Evolutionary conservation across 2,888 invertebrate genomes (phyloP).

Genomic region (Drosophila fulvimacula): DNA sequence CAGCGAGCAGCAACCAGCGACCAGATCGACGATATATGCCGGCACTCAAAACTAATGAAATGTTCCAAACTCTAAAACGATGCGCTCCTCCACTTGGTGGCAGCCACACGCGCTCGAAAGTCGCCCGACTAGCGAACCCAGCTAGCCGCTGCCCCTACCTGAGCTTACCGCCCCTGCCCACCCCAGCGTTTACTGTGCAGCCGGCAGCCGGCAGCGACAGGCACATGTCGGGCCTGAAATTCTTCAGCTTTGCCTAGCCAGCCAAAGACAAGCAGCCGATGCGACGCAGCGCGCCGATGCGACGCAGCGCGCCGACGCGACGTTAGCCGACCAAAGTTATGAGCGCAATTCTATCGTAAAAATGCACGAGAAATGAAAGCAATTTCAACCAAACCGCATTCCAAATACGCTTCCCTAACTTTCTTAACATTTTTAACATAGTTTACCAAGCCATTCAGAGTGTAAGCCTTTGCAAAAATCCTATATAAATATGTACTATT

Average conservation of each 20-base stretch:
- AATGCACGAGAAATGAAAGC: conserved; percentile 64
- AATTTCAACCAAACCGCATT: not conserved
- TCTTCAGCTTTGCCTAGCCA: conserved; percentile 62
- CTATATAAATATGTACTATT: too few species aligned
- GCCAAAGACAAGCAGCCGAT: conserved; percentile 65
- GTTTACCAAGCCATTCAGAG: not conserved
- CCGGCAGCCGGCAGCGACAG: conserved; percentile 51
- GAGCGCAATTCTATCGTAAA: conserved; percentile 81
- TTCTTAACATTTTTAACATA: not conserved
- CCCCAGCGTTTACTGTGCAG: conserved; percentile 20
- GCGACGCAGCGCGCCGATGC: conserved; percentile 29
- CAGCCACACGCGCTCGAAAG: conserved; percentile 62
- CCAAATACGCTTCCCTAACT: conserved; percentile 29
- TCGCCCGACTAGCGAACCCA: conserved; percentile 46
- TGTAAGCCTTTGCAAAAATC: too few species aligned
- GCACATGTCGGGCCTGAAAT: conserved; percentile 72
- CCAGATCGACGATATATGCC: conserved; percentile 72
- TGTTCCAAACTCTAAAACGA: conserved; percentile 75
- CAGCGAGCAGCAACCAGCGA: conserved; percentile 23
- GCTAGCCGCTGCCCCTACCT: not conserved
- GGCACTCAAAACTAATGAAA: conserved; percentile 82
- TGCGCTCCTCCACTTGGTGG: conserved; percentile 28
- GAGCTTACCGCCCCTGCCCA: conserved; percentile 1
- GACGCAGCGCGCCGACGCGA: conserved; percentile 38
- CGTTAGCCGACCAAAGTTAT: conserved; percentile 69